phyloP scores from a whole-genome alignment of 2,888 invertebrate species.

The Gymnocheta viridis region DNA sequence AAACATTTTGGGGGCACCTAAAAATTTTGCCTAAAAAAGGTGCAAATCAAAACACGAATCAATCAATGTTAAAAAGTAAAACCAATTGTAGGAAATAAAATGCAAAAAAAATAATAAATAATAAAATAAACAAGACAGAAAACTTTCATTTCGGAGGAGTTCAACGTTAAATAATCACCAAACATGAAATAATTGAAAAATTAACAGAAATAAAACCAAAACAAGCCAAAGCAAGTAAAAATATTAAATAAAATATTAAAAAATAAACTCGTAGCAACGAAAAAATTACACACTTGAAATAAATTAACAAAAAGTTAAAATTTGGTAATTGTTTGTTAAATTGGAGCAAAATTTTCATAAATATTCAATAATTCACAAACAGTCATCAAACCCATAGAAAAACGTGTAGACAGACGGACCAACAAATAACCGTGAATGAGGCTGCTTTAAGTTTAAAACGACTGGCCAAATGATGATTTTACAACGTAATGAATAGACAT shows the following conservation, averaged over 20 bases:
- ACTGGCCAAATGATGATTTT: constrained; percentile 25
- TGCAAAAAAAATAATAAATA: neutral
- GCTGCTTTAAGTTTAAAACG: constrained; percentile 37
- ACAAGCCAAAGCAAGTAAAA: neutral
- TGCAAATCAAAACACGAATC: constrained; percentile 5
- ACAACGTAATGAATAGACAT: neutral
- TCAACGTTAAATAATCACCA: constrained; percentile 47
- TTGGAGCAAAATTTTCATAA: constrained; percentile 66
- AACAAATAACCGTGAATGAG: constrained; percentile 52
- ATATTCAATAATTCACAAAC: constrained; percentile 52
- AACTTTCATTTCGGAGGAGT: constrained; percentile 49
- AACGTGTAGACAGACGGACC: neutral
- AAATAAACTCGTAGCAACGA: constrained; percentile 1
- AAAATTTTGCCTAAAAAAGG: constrained; percentile 3
- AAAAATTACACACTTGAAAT: constrained; percentile 61
- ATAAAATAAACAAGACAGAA: constrained; percentile 13
- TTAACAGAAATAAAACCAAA: neutral
- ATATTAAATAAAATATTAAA: constrained; percentile 9
- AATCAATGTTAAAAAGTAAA: constrained; percentile 25
- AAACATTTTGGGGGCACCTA: constrained; percentile 8
- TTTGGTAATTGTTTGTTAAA: constrained; percentile 64
- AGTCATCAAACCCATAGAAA: constrained; percentile 19
- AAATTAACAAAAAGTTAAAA: constrained; percentile 56
- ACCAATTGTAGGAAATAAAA: constrained; percentile 57
- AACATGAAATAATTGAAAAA: constrained; percentile 41